A percentile compares a stretch with the other conserved stretches of the same genome.
These are phyloP conservation scores for Actinopyga echinites DNA, from an alignment of 53 echinoderm and acorn worm genomes.

Conservation along the genomic window DNA sequence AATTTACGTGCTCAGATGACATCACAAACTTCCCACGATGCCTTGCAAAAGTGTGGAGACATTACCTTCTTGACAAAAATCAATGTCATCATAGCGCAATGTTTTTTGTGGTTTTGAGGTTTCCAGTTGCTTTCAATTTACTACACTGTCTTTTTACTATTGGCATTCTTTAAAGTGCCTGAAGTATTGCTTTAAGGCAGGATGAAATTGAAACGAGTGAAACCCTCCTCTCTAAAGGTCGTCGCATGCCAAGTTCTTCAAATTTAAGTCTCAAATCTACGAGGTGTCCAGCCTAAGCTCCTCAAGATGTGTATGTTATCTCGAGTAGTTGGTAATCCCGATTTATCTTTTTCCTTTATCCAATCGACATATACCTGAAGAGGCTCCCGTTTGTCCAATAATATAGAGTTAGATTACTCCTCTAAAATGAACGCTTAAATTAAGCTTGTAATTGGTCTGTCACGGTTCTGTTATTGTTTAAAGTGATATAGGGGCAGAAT, in stretches of 20 bases:
- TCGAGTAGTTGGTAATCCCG: neutral
- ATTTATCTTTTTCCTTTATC: neutral
- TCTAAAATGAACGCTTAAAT: slow-evolving; percentile 11
- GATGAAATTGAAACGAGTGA: neutral
- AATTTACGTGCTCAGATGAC: no score
- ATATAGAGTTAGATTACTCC: slow-evolving; percentile 5
- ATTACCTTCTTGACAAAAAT: no score
- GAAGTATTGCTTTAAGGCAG: no score
- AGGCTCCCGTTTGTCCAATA: neutral
- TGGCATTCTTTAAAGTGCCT: no score
- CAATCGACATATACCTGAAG: slow-evolving; percentile 12
- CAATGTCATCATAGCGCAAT: no score
- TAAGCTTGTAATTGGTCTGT: slow-evolving; percentile 32
- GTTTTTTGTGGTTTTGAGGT: no score
- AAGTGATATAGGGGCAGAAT: neutral
- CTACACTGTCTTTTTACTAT: no score
- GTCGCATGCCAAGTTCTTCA: neutral
- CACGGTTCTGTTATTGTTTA: slow-evolving; percentile 12
- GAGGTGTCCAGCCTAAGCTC: neutral
- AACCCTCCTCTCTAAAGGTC: slow-evolving; percentile 10
- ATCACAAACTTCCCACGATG: no score
- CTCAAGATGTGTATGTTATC: neutral
- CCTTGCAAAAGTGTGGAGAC: no score
- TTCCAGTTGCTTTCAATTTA: no score
- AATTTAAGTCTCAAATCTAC: neutral